These are phyloP conservation scores for Lithophane socia DNA, from an alignment of 2,888 invertebrate species.

Conservation along the genomic window DNA sequence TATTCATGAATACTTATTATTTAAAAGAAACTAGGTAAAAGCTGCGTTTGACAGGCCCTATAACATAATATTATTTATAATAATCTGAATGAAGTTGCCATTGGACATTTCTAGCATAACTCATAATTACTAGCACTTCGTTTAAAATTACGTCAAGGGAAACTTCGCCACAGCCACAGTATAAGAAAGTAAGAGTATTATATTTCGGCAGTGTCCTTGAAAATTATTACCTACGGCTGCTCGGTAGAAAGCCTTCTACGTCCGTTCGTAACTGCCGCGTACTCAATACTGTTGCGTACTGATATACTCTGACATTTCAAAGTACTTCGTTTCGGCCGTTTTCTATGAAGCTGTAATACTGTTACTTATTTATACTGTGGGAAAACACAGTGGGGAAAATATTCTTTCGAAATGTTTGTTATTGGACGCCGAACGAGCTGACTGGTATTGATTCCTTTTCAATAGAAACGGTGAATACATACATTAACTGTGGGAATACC, in stretches of 20 bases:
- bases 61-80: background rate
- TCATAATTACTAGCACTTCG: constrained; percentile 15
- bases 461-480: background rate
- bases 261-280: too few species aligned
- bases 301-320: too few species aligned
- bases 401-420: constrained; percentile 11
- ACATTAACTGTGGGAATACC: background rate
- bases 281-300: too few species aligned
- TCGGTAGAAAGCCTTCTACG: too few species aligned
- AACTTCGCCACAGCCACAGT: background rate
- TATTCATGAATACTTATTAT: background rate
- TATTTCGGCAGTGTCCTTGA: too few species aligned
- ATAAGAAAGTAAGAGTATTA: too few species aligned
- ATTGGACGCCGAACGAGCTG: constrained; percentile 14
- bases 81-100: background rate
- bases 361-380: too few species aligned
- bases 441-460: constrained; percentile 35
- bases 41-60: background rate
- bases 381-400: constrained; percentile 15
- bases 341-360: too few species aligned
- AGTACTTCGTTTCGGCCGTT: too few species aligned
- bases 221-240: too few species aligned
- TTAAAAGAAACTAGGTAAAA: background rate
- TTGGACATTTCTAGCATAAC: background rate
- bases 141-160: constrained; percentile 10